These are phyloP conservation scores for Chymomyza caudatula DNA, from an alignment of 2,888 invertebrate genomes.

Conservation along the genomic window DNA sequence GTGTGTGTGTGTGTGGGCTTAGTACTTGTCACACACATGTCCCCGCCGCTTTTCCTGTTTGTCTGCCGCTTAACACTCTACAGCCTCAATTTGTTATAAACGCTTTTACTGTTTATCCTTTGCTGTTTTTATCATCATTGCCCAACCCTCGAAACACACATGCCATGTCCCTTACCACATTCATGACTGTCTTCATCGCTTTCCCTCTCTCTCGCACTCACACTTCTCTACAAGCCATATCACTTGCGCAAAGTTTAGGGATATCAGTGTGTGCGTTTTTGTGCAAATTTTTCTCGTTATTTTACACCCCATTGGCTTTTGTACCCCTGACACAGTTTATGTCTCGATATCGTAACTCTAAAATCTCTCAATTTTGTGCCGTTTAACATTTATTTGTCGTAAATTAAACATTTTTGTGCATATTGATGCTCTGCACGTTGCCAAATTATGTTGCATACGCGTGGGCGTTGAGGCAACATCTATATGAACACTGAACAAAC, in stretches of 20 bases:
- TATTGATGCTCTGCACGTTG: constrained; percentile 11
- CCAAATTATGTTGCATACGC: not conserved
- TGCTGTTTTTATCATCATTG: constrained; percentile 43
- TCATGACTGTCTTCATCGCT: constrained; percentile 5
- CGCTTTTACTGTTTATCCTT: constrained; percentile 53
- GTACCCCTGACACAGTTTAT: constrained; percentile 1
- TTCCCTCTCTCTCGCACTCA: no score
- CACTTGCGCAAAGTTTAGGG: constrained; percentile 57
- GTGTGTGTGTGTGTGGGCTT: constrained; percentile 17
- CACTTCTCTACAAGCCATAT: constrained; percentile 59
- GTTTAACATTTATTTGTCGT: constrained; percentile 72
- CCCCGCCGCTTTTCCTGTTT: constrained; percentile 35
- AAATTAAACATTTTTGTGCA: constrained; percentile 62
- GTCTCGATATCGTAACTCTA: constrained; percentile 53
- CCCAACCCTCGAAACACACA: constrained; percentile 20
- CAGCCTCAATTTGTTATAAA: constrained; percentile 68
- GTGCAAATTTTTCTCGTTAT: constrained; percentile 60
- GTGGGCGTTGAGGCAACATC: not conserved
- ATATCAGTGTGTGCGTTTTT: constrained; percentile 45
- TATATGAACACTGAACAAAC: no score
- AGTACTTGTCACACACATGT: constrained; percentile 66
- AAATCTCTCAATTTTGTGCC: constrained; percentile 65
- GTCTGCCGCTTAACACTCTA: constrained; percentile 60
- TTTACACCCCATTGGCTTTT: constrained; percentile 62
- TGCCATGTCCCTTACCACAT: constrained; percentile 1